These are phyloP conservation scores for Orientallactaga bullata DNA, from an alignment of 2,113 vertebrate genomes.

Conservation along the genomic window DNA sequence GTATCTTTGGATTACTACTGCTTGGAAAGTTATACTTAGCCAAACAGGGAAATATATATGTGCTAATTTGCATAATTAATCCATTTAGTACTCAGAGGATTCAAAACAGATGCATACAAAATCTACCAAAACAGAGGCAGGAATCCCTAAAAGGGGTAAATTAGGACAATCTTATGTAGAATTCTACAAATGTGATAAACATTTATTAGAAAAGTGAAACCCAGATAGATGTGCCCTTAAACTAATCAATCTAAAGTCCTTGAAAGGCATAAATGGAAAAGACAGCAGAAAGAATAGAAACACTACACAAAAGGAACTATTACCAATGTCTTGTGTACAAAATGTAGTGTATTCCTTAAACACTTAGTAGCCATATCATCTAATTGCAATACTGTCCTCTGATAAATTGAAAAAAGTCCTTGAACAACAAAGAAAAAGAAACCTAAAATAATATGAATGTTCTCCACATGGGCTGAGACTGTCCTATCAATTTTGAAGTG, in stretches of 20 bases:
- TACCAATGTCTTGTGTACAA: no score
- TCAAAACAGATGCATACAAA: neutral
- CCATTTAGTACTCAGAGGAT: slow-evolving; percentile 55
- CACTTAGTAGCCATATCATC: no score
- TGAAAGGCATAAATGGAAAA: neutral
- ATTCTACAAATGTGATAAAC: slow-evolving; percentile 61
- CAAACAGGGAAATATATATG: slow-evolving; percentile 34
- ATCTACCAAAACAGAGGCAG: slow-evolving; percentile 16
- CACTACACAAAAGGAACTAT: no score
- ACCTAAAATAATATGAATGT: no score
- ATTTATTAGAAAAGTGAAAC: slow-evolving; percentile 66
- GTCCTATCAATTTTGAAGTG: no score
- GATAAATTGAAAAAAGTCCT: no score
- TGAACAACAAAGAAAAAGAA: no score
- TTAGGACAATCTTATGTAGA: slow-evolving; percentile 46
- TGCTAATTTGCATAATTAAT: slow-evolving; percentile 64
- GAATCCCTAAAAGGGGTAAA: slow-evolving; percentile 52
- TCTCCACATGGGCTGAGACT: no score
- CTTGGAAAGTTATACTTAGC: slow-evolving; percentile 33
- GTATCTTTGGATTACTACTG: neutral
- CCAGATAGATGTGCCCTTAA: slow-evolving; percentile 60
- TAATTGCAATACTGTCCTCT: no score
- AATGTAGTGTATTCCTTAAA: no score
- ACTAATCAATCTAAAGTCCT: slow-evolving; percentile 38
- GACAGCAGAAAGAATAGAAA: no score